Evolutionary conservation across 30 jellyfish, hydroid and myxozoan species (phyloP).

Genomic region (Nemopilema nomurai): DNA sequence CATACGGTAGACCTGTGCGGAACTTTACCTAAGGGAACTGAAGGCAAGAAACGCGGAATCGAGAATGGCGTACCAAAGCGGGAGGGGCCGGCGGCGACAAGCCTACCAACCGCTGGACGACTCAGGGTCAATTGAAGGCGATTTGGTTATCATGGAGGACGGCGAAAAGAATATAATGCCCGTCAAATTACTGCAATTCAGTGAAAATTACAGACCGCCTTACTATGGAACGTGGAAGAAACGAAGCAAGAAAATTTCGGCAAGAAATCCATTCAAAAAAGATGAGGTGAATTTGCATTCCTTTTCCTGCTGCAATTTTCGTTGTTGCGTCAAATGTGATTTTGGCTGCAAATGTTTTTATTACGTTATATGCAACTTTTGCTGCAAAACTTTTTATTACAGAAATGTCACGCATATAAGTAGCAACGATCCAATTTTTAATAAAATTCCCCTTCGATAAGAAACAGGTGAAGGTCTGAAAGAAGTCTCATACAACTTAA

Average conservation of each 20-base stretch:
- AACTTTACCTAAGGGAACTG: slow-evolving; percentile 12
- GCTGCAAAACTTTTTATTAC: background rate
- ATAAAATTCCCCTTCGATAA: too few relatives aligned
- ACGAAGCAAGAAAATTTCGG: slow-evolving; percentile 59
- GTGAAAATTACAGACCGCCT: slow-evolving; percentile 98
- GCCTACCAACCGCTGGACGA: background rate
- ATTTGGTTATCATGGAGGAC: slow-evolving; percentile 19
- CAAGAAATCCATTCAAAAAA: slow-evolving; percentile 78
- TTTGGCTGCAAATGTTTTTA: background rate
- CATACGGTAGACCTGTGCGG: slow-evolving; percentile 35
- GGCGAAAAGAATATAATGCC: slow-evolving; percentile 21
- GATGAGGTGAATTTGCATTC: slow-evolving; percentile 68
- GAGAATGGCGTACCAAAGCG: background rate
- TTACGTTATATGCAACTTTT: background rate
- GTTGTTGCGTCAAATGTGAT: background rate
- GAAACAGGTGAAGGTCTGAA: too few relatives aligned
- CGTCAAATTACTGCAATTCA: slow-evolving; percentile 87
- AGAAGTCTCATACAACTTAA: too few relatives aligned
- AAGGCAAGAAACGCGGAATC: slow-evolving; percentile 2
- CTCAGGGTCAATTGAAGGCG: slow-evolving; percentile 9
- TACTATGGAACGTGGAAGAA: slow-evolving; percentile 98
- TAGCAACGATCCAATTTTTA: too few relatives aligned
- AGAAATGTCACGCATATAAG: too few relatives aligned
- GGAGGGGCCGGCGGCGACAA: slow-evolving; percentile 8
- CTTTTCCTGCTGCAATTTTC: background rate